These are phyloP conservation scores for Himantopus leucocephalus DNA, from an alignment of 2,113 vertebrate genomes.

Conservation along the genomic window DNA sequence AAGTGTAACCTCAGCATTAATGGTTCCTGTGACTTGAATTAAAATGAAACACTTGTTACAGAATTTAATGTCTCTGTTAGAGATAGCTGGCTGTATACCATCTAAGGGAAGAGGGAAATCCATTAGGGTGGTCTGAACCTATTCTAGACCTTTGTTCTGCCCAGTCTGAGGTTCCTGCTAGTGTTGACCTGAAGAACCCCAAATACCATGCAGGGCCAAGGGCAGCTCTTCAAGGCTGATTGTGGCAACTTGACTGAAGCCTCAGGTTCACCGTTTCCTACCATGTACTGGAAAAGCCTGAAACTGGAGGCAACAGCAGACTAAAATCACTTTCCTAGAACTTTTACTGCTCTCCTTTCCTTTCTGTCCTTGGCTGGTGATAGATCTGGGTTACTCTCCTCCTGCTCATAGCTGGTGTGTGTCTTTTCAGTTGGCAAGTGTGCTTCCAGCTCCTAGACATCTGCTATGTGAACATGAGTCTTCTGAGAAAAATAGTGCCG, in stretches of 20 bases:
- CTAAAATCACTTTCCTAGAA: neutral
- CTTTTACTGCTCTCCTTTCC: neutral
- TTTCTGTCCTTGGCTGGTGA: conserved; percentile 27
- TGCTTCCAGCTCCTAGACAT: conserved; percentile 18
- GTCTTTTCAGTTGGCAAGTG: conserved; percentile 29
- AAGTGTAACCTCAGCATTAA: neutral
- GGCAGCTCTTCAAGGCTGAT: neutral
- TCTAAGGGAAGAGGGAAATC: neutral
- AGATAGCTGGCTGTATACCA: neutral
- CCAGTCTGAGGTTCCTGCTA: neutral
- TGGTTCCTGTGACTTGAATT: neutral
- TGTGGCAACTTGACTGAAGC: neutral
- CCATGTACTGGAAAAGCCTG: neutral
- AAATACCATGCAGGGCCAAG: neutral
- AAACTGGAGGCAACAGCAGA: neutral
- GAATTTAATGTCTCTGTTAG: neutral
- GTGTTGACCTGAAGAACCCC: neutral
- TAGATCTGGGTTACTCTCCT: conserved; percentile 12
- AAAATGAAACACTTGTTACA: neutral
- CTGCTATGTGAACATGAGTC: conserved; percentile 15
- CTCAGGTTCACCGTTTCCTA: neutral
- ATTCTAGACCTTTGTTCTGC: neutral
- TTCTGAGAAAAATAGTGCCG: neutral
- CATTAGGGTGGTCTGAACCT: neutral
- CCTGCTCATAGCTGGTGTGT: conserved; percentile 2